phyloP scores from a whole-genome alignment of 1,140 invertebrate genomes.

The Orius insidiosus region DNA sequence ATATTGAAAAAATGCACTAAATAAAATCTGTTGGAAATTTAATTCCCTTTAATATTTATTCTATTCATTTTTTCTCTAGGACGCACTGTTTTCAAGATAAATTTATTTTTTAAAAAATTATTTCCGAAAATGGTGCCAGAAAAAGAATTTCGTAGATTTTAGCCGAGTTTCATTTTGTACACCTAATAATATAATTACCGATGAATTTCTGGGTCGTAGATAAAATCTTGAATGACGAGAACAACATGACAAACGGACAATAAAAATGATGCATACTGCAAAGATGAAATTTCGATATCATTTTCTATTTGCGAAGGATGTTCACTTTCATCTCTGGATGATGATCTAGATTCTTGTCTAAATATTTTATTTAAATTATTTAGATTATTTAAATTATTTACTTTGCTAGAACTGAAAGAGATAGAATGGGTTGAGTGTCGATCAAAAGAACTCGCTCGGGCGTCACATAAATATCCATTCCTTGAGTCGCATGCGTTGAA shows the following conservation, averaged over 20 bases:
- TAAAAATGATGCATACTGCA: slow-evolving; percentile 67
- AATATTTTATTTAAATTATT: background rate
- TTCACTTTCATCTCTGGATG: slow-evolving; percentile 19
- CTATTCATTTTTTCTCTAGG: too few relatives aligned
- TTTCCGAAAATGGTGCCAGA: too few relatives aligned
- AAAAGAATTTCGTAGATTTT: too few relatives aligned
- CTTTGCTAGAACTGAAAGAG: slow-evolving; percentile 35
- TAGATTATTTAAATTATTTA: background rate
- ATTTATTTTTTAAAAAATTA: too few relatives aligned
- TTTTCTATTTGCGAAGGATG: slow-evolving; percentile 44
- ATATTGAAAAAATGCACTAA: too few relatives aligned
- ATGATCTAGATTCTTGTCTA: slow-evolving; percentile 7
- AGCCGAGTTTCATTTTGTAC: too few relatives aligned
- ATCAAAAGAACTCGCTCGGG: slow-evolving; percentile 41
- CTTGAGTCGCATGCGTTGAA: slow-evolving; percentile 36
- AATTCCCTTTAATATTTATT: too few relatives aligned
- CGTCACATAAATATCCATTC: slow-evolving; percentile 45
- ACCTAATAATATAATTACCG: slow-evolving; percentile 33
- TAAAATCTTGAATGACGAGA: slow-evolving; percentile 72
- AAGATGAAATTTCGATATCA: slow-evolving; percentile 47
- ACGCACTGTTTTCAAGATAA: too few relatives aligned
- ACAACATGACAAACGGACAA: slow-evolving; percentile 80
- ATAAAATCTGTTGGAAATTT: too few relatives aligned
- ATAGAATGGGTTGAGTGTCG: slow-evolving; percentile 44
- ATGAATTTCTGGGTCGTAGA: slow-evolving; percentile 54